These are phyloP conservation scores for Cepaea hortensis DNA, from an alignment of 2,888 invertebrate genomes.

Conservation along the genomic window DNA sequence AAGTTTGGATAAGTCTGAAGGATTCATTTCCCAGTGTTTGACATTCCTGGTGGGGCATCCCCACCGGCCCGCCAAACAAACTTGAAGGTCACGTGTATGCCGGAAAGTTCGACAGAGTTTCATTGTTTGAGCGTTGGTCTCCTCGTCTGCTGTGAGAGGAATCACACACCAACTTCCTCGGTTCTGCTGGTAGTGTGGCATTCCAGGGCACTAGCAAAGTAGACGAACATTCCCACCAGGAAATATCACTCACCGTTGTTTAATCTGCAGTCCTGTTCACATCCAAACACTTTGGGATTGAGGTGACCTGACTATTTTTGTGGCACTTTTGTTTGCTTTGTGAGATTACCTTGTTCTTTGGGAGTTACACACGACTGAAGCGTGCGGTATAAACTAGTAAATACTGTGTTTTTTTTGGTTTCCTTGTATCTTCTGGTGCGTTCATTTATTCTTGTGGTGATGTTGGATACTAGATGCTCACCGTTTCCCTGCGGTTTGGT, in stretches of 20 bases:
- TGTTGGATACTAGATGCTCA: no score
- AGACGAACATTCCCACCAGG: constrained; percentile 1
- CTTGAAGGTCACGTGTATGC: constrained; percentile 55
- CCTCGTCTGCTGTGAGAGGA: constrained; percentile 12
- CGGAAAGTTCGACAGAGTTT: constrained; percentile 50
- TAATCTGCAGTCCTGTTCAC: not conserved
- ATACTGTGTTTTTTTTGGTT: no score
- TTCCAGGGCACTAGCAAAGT: constrained; percentile 4
- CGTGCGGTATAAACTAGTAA: no score
- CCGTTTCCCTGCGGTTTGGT: no score
- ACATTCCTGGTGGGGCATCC: constrained; percentile 56
- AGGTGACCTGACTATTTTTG: not conserved
- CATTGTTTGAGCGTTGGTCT: constrained; percentile 45
- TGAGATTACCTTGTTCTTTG: no score
- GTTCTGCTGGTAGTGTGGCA: not conserved
- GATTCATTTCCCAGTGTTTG: constrained; percentile 58
- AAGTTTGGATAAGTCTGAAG: constrained; percentile 57
- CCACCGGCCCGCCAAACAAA: constrained; percentile 55
- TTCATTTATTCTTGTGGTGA: no score
- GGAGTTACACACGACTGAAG: no score
- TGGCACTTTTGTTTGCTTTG: not conserved
- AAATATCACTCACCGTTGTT: not conserved
- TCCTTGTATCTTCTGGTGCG: no score
- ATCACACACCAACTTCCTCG: not conserved
- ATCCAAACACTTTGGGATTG: not conserved